Base-by-base conservation (phyloP, 1,140 invertebrate species). In the Artemia franciscana region DNA sequence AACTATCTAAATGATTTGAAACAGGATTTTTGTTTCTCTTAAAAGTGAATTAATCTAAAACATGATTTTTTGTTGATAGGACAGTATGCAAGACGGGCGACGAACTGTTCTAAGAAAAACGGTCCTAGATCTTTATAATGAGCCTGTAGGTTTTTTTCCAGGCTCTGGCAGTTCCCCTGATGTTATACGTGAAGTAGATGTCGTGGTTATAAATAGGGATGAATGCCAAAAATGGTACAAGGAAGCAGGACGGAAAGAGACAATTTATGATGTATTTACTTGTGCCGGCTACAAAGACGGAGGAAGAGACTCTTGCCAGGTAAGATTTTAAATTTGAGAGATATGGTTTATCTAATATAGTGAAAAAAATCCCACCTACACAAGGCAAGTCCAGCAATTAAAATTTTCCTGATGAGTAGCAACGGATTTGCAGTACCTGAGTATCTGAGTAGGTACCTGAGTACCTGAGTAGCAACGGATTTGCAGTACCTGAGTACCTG, bases 211-310 rank as follows among this genome's bases (percentile, higher is more conserved):
- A 63, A 83, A 86, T 1, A 92, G 92, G 69, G 84, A 89, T 68
- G 78, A 86, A 60, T 94, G 90, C 70, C 90, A 93, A 72, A 73
- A 83, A 39, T 92, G 89, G 91, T 94, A 92, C 71, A 77, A 85
- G 62, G 82, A 86, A 15, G 91, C 89, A 0, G 89, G 89, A 5
- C 76, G 89, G 60, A 75, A 87, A 39, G 90, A 93, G 75, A 88
- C 84, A 1, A 93, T 95, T 65, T 86, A 90, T 65, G 87, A 93
- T 67, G 89, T 92, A 0, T 93, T 95, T 71, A 76, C 93, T 0
- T 95, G 91, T 71, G 90, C 90, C 3, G 91, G 91, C 25, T 89
- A 89, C 65, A 87, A 89, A 72, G 85, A 90, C 73, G 86, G 84
- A 62, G 75, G 74, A 39, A 67, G 72, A 61, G 78, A 80, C 69